Base-by-base conservation (phyloP, 2,113 vertebrate genomes). In the Oreochromis aureus region DNA sequence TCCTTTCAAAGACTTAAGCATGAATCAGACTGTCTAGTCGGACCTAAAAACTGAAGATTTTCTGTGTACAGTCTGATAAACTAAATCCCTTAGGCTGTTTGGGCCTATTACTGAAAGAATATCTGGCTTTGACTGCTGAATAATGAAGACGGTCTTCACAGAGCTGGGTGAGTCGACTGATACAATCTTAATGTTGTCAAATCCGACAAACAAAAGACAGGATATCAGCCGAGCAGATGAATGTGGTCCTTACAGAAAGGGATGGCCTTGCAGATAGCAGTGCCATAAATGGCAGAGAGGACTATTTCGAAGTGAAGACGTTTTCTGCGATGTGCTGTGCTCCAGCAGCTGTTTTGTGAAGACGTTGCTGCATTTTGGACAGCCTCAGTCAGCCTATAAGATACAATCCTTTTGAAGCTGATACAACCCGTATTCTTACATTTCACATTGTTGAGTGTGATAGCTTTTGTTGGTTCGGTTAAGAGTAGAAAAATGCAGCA, bases 111-210 rank as follows among this genome's bases (percentile, higher is more conserved):
- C 81, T 80, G 78, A 88, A 63, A 46, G 54, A 89, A 90, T 86
- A 87, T 94, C 92, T 91, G 84, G 89, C 93, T 90, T 69, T 85
- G 55, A 91, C 87, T 89, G 83, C 78, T 87, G 24, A 92, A 94
- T 94, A 93, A 95, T 92, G 92, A 89, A 84, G 83, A 61, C 16
- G 30, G 90, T 87, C 89, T 82, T 89, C 59, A 24, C 85, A 69
- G 93, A 93, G 80, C 61, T 6, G 86, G 54, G 88, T 59, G 2
- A 89, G 87, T 51, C 79, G 41, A 81, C 86, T 71, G 91, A 95
- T 93, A 89, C 71, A 5, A 94, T 95, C 94, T 88, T 89, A 94
- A 93, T 91, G 82, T 93, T 92, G 88, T 93, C 89, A 93, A 93
- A 91, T 87, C 80, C 66, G 7, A 86, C 86, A 85, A 91, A 93